Evolutionary conservation across 2,113 vertebrate species (phyloP).

Genomic region (Procavia capensis): DNA sequence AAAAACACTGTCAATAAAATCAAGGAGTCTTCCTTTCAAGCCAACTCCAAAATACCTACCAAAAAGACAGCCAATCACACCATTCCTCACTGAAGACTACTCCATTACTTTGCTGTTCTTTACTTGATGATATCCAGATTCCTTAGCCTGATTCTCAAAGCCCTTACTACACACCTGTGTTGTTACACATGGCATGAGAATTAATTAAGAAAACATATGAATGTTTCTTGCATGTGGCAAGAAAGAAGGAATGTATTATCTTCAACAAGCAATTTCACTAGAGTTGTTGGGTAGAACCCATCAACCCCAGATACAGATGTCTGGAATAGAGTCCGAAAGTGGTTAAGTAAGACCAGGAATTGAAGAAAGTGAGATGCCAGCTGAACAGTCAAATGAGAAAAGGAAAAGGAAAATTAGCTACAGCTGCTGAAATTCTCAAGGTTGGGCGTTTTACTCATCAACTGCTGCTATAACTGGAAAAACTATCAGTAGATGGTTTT

Average conservation of each 20-base stretch:
- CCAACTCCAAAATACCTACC: not conserved
- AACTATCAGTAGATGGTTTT: too few relatives aligned
- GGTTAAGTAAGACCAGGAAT: not conserved
- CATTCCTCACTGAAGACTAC: not conserved
- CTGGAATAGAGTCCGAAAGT: fast-evolving
- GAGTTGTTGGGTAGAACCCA: not conserved
- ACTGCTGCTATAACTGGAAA: too few relatives aligned
- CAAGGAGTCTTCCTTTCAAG: not conserved
- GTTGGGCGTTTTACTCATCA: too few relatives aligned
- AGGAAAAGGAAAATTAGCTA: not conserved
- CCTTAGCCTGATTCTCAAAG: not conserved
- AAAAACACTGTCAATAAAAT: not conserved
- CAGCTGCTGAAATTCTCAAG: not conserved
- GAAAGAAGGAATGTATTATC: not conserved
- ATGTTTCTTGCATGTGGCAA: not conserved
- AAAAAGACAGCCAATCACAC: not conserved
- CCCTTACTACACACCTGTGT: not conserved
- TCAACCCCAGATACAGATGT: not conserved
- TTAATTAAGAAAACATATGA: not conserved
- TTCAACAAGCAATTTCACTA: not conserved
- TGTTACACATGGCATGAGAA: not conserved
- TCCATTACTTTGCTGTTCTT: not conserved
- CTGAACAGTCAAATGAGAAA: not conserved
- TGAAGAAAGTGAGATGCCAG: not conserved
- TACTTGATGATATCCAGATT: not conserved